phyloP scores from a whole-genome alignment of 2,888 invertebrate genomes.

The Adelognathus sp. region DNA sequence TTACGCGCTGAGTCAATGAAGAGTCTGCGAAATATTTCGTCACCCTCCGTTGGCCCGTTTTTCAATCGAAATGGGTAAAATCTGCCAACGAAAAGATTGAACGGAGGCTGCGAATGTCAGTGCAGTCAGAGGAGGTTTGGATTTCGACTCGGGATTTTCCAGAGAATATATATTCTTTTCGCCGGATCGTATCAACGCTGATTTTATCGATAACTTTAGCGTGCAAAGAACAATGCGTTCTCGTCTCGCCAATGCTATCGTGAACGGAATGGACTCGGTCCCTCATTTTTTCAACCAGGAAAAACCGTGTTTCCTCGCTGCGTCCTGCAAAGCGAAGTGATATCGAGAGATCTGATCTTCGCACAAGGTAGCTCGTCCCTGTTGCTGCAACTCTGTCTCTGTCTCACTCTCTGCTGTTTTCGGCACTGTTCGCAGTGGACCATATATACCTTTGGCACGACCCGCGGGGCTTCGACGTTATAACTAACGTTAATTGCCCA shows the following conservation, averaged over 20 bases:
- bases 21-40: no score
- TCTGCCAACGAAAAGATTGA: no score
- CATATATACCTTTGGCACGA: conserved; percentile 5
- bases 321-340: conserved; percentile 12
- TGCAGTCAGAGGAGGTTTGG: no score
- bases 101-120: no score
- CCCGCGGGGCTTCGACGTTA: conserved; percentile 50
- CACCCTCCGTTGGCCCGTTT: no score
- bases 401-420: conserved; percentile 10
- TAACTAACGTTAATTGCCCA: conserved; percentile 62
- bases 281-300: conserved; percentile 18
- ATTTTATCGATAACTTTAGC: background rate
- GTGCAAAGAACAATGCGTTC: background rate
- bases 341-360: conserved; percentile 57
- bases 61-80: no score
- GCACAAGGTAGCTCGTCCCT: conserved; percentile 13
- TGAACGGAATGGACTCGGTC: background rate
- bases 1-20: no score
- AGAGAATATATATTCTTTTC: no score
- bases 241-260: background rate
- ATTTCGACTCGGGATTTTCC: no score
- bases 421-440: background rate
- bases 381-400: conserved; percentile 21
- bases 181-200: background rate
- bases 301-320: conserved; percentile 32